These are phyloP conservation scores for Anguilla anguilla DNA, from an alignment of 2,797 vertebrate genomes.

Conservation along the genomic window DNA sequence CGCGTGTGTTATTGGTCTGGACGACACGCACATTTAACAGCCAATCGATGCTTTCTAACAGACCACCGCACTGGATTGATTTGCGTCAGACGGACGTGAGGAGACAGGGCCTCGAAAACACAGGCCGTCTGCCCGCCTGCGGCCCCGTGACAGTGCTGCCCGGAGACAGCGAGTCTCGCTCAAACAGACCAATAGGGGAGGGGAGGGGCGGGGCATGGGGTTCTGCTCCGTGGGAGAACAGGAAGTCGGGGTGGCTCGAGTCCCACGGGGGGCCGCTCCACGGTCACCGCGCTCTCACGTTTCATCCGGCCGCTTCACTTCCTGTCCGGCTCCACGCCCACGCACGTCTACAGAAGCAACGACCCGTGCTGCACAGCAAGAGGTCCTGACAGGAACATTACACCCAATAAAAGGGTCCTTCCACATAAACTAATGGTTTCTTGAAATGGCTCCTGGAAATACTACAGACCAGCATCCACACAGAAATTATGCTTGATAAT, in stretches of 20 bases:
- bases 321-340: neutral
- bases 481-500: neutral
- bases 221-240: constrained; percentile 19
- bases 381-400: neutral
- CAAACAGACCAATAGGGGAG: neutral
- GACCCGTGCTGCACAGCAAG: neutral
- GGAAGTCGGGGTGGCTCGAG: constrained; percentile 15
- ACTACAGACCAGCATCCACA: neutral
- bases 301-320: neutral
- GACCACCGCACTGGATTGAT: neutral
- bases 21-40: neutral
- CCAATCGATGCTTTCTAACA: neutral
- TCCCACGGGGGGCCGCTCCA: neutral
- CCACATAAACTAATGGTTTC: neutral
- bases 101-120: neutral
- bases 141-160: constrained; percentile 30
- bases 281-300: neutral
- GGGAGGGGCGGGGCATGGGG: neutral
- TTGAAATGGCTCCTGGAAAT: constrained; percentile 3
- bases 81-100: neutral
- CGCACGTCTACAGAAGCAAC: neutral
- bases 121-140: constrained; percentile 14
- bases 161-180: neutral
- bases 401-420: neutral
- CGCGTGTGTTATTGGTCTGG: neutral